Evolutionary conservation across 1,140 invertebrate species (phyloP), one percentile per base, ranked within the genome.

Genomic region (Hydropsyche tenuis): DNA sequence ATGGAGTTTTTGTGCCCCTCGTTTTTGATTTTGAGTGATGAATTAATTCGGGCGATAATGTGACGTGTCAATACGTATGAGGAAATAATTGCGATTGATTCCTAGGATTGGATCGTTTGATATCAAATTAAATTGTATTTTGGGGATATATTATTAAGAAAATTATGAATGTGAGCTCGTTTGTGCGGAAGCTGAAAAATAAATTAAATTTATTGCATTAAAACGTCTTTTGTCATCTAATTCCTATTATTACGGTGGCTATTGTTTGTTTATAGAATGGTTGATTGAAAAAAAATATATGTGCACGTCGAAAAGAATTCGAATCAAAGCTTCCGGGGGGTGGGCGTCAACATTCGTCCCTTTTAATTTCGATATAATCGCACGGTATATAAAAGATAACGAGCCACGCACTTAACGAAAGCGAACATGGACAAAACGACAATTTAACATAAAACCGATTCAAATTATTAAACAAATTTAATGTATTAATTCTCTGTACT

Each of bases 281-380:
- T 23, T 60, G 9, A 60, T 25, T 60, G 3, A 20, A 60, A 60
- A 53, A 60, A 25, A 60, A 22, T 25, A 60, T 25, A 60, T 37
- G 30, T 9, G 30, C 30, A 60, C 20, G 23, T 60, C 22, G n/a
- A 23, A 60, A 20, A 20, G 48, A 20, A 53, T 60, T 23, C 56
- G 23, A 60, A 60, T 60, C 56, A 48, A 20, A 60, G 56, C 56
- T 60, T 60, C 56, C 56, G 56, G 56, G n/a, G 30, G 30, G 23
- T 60, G 56, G 56, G 56, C 56, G 56, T 60, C 11, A 60, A 27
- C 56, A 20, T 60, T 60, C 20, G 3, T 9, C 23, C 56, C 20
- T 60, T 60, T 60, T 60, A 60, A 60, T 60, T 53, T 20, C 14
- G 20, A 53, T 53, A 53, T 53, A 53, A 53, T 53, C 23, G 22